These are phyloP conservation scores for Podarcis siculus DNA, from an alignment of 2,797 vertebrate genomes.

Conservation along the genomic window DNA sequence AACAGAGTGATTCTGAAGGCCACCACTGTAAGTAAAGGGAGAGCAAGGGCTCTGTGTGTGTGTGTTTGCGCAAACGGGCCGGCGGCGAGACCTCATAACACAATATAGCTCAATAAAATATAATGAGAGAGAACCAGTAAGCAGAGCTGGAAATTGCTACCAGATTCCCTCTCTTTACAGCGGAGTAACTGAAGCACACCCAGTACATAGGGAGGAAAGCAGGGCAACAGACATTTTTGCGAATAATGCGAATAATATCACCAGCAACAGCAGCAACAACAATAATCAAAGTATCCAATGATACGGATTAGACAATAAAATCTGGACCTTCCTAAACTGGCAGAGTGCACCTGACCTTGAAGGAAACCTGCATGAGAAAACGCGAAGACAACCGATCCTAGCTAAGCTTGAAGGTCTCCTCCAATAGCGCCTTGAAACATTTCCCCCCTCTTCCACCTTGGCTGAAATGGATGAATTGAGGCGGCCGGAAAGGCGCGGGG, in stretches of 20 bases:
- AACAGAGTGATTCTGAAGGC: neutral
- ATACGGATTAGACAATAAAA: neutral
- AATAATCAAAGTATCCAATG: neutral
- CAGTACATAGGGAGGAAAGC: neutral
- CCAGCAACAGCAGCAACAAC: too few species aligned
- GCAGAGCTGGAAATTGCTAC: neutral
- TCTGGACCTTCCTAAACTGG: slow-evolving; percentile 28
- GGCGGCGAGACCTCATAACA: neutral
- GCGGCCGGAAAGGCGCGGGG: slow-evolving; percentile 59
- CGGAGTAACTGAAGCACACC: too few species aligned
- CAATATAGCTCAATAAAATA: neutral
- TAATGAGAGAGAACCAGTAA: neutral
- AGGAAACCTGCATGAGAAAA: slow-evolving; percentile 67
- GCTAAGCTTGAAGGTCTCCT: slow-evolving; percentile 70
- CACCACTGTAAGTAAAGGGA: neutral
- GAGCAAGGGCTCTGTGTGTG: neutral
- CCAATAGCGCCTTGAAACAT: neutral
- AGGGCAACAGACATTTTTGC: neutral
- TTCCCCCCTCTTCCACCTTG: slow-evolving; percentile 24
- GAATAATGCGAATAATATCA: fast-evolving
- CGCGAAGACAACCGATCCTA: slow-evolving; percentile 49
- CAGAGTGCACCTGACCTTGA: slow-evolving; percentile 78
- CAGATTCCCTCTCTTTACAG: neutral
- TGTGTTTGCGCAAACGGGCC: too few species aligned
- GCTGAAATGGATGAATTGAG: slow-evolving; percentile 51